Evolutionary conservation across 2,113 vertebrate genomes (phyloP), one percentile per base, ranked within the genome.

Genomic region (Urocitellus parryii): DNA sequence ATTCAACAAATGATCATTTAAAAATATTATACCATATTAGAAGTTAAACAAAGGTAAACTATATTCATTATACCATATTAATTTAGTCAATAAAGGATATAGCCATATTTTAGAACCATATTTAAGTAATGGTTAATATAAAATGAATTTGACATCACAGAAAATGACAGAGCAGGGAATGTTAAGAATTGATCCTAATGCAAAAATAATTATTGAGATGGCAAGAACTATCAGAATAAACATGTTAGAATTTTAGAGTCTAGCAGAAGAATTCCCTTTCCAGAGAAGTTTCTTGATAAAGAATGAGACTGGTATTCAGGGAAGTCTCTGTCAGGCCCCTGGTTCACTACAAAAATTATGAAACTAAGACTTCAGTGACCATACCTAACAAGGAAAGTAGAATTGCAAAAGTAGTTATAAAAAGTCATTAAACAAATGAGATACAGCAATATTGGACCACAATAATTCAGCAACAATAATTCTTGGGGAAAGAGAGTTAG

Each of bases 71-170:
- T 32, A 61, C 1, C 63, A 53, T 83, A 53, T 11, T 34, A 24
- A 84, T 78, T 25, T 29, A 68, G 45, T 58, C 20, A 90, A 81
- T 58, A 92, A 86, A 87, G 20, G 3, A 1, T 45, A 74, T 25
- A 83, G 24, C 53, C 93, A 39, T 56, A 73, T 84, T 93, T 96
- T 73, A 74, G 39, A 88, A 65, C 24, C 27, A 29, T 91, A 84
- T 79, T 93, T 37, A 93, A 70, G 24, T 84, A 67, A 58, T n/a
- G 56, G 27, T 86, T 22, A 48, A 90, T 84, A 68, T 48, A 87
- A 92, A 90, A 34, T 45, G 9, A 85, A 8, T 39, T 67, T 24
- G 0, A 67, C 18, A 85, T 90, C 65, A 85, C 29, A 87, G 20
- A 86, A 78, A 56, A 79, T 79, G 32, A 17, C 70, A 81, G 51